A percentile compares a stretch with the other conserved stretches of the same genome.
Evolutionary conservation across 2,797 vertebrate species (phyloP).

Genomic region (Syngnathus acus): DNA sequence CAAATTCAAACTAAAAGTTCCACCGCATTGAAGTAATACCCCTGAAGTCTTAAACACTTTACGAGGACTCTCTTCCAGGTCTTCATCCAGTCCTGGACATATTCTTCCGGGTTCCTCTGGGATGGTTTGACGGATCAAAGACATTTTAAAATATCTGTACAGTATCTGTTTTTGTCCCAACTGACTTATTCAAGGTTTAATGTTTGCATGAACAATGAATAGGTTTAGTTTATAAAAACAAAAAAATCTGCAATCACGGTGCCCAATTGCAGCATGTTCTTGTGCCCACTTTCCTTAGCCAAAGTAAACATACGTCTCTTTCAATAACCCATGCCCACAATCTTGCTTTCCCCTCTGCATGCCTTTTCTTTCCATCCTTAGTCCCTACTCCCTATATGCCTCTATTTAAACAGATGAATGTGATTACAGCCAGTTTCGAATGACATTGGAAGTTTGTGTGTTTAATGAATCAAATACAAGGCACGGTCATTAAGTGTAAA

Average conservation of each 20-base stretch:
- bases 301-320: conserved; percentile 64
- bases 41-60: too few species aligned
- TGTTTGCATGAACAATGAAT: not conserved
- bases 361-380: conserved; percentile 43
- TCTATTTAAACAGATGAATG: conserved; percentile 74
- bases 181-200: conserved; percentile 7
- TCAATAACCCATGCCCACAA: conserved; percentile 61
- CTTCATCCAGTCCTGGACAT: too few species aligned
- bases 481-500: conserved; percentile 59
- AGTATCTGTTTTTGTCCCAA: not conserved
- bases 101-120: too few species aligned
- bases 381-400: conserved; percentile 37
- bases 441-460: conserved; percentile 69
- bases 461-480: conserved; percentile 67
- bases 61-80: too few species aligned
- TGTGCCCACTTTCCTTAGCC: conserved; percentile 49
- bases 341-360: conserved; percentile 36
- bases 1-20: too few species aligned
- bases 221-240: not conserved
- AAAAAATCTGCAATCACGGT: not conserved
- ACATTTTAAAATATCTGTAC: not conserved
- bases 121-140: too few species aligned
- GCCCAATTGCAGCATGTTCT: conserved; percentile 28
- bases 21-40: too few species aligned
- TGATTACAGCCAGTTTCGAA: conserved; percentile 69